Evolutionary conservation across 2,113 vertebrate genomes (phyloP).

Genomic region (Epinephelus moara): DNA sequence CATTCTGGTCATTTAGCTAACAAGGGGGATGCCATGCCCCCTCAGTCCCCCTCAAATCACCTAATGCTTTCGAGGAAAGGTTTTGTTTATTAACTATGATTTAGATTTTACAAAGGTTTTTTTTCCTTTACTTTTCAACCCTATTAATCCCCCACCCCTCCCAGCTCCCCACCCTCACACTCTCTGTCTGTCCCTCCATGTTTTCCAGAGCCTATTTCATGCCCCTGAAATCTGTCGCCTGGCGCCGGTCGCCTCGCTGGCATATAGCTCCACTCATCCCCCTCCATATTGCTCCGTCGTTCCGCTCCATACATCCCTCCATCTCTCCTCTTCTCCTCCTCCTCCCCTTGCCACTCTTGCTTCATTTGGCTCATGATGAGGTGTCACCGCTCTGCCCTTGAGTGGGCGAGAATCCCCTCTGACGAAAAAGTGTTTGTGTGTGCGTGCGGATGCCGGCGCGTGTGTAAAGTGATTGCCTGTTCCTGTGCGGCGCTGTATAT

Average conservation of each 20-base stretch:
- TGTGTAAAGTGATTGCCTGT: constrained; percentile 60
- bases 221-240: constrained; percentile 59
- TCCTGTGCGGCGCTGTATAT: constrained; percentile 11
- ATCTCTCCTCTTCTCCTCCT: constrained; percentile 58
- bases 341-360: constrained; percentile 67
- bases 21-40: no score
- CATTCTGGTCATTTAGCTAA: no score
- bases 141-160: not conserved
- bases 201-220: constrained; percentile 62
- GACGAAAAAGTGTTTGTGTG: constrained; percentile 62
- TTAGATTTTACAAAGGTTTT: not conserved
- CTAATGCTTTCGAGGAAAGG: no score
- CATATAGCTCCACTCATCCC: constrained; percentile 55
- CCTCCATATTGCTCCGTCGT: constrained; percentile 60
- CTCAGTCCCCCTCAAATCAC: no score
- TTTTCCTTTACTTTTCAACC: not conserved
- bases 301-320: constrained; percentile 72
- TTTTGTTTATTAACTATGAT: not conserved
- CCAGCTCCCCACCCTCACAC: not conserved
- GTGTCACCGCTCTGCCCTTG: constrained; percentile 78
- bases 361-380: constrained; percentile 81
- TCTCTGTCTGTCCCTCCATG: constrained; percentile 17
- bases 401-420: constrained; percentile 72
- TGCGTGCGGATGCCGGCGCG: constrained; percentile 17
- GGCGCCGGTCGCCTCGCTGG: constrained; percentile 31